These are phyloP conservation scores for Planiliza haematocheilus DNA, from an alignment of 2,113 vertebrate genomes.

Conservation along the genomic window DNA sequence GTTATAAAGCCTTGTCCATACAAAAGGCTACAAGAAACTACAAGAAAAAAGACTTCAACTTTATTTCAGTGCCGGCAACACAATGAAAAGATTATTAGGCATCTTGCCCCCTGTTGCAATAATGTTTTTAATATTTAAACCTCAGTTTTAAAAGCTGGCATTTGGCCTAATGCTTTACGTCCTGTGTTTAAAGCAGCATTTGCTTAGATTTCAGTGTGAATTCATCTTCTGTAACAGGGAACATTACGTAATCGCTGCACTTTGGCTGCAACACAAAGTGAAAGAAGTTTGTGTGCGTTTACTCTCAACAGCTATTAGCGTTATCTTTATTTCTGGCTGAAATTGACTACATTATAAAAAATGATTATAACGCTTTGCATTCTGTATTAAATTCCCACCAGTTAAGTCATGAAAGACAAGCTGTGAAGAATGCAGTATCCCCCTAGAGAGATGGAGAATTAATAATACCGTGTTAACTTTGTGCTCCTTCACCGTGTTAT, in stretches of 20 bases:
- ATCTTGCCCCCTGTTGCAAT: no score
- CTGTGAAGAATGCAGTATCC: slow-evolving; percentile 52
- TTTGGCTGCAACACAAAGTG: background rate
- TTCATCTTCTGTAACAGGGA: background rate
- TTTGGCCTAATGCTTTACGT: background rate
- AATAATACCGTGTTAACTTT: slow-evolving; percentile 61
- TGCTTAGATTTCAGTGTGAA: background rate
- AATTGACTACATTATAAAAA: background rate
- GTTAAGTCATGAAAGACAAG: slow-evolving; percentile 42
- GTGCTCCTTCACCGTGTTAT: slow-evolving; percentile 50
- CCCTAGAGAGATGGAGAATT: slow-evolving; percentile 60
- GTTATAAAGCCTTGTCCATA: slow-evolving; percentile 22
- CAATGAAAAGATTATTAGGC: background rate
- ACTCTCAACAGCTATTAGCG: no score
- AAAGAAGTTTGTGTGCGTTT: background rate
- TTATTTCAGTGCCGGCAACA: background rate
- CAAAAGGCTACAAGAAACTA: background rate
- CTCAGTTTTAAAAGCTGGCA: background rate
- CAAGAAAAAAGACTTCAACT: background rate
- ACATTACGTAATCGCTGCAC: background rate
- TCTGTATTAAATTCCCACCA: slow-evolving; percentile 58
- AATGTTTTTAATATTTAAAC: no score
- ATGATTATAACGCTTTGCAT: slow-evolving; percentile 37
- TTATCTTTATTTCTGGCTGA: slow-evolving; percentile 15
- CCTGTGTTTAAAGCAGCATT: background rate